Base-by-base conservation (phyloP, 2,113 vertebrate genomes). In the Ancistrus triradiatus region DNA sequence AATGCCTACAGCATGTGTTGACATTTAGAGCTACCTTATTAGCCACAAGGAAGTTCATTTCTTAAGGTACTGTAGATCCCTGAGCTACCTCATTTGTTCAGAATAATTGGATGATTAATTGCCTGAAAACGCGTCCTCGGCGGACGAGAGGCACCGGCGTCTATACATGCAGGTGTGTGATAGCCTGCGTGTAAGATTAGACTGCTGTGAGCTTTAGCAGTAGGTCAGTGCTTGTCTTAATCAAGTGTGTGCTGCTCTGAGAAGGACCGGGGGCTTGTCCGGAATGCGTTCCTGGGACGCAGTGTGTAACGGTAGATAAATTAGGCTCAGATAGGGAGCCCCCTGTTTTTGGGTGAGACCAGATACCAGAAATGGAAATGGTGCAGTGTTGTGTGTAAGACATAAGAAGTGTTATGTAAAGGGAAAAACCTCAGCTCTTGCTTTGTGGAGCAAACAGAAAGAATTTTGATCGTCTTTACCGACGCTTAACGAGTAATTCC, bases 81-180 rank as follows among this genome's bases (percentile, higher is more conserved):
- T 17, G 2, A 50, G 61, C 61, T 60, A 25, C 55, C 63, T 65
- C 59, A 66, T 66, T 48, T 73, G 60, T 73, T 60, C 66, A 73
- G 49, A 66, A 62, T 65, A 47, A 53, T 63, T 69, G 60, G 58
- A 65, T 65, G 52, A 65, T 64, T 69, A 73, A 73, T 69, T 44
- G 52, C 49, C 48, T 60, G 56, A 47, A 73, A 60, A 64, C 49
- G 57, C 40, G 48, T 47, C 60, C 63, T 73, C 51, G 65, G 31
- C 28, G 60, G 71, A 63, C 42, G 42, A 53, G 65, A 53, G 51
- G 44, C 24, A 22, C 67, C 19, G 42, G 59, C 33, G 55, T 67
- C 47, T 50, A 37, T 63, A 61, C 50, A 46, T 68, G 61, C 59
- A 68, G 65, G 35, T 73, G 64, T 59, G 40, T 67, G 65, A 53